Evolutionary conservation across 2,888 invertebrate species (phyloP).

Genomic region (Cyaniris semiargus): DNA sequence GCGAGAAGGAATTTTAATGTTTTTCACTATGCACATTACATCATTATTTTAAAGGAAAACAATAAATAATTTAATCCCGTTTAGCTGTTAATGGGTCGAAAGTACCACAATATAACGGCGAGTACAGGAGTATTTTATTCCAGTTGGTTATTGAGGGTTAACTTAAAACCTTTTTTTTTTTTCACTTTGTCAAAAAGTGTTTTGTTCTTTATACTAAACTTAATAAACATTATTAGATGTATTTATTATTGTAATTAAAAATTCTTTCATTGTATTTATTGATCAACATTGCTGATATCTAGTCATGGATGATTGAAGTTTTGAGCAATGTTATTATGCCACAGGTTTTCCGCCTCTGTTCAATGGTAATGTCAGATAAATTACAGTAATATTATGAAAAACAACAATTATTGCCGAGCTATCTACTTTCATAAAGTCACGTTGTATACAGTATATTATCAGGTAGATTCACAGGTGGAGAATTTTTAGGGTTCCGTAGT

Average conservation of each 20-base stretch:
- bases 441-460: no score
- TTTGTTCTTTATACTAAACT: not conserved
- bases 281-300: no score
- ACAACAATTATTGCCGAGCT: no score
- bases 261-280: no score
- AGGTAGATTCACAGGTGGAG: no score
- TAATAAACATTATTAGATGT: no score
- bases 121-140: not conserved
- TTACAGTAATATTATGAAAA: no score
- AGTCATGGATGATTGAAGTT: not conserved
- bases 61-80: not conserved
- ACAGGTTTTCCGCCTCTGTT: not conserved
- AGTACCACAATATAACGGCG: not conserved
- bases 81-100: not conserved
- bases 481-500: no score
- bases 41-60: not conserved
- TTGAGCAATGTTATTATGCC: not conserved
- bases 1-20: not conserved
- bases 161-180: not conserved
- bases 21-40: not conserved
- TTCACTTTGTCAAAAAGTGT: not conserved
- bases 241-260: no score
- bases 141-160: not conserved
- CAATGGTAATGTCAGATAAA: not conserved
- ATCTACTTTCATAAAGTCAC: no score